Conservation (phyloP, 2,113 vertebrate species). For the Otocyon megalotis region DNA sequence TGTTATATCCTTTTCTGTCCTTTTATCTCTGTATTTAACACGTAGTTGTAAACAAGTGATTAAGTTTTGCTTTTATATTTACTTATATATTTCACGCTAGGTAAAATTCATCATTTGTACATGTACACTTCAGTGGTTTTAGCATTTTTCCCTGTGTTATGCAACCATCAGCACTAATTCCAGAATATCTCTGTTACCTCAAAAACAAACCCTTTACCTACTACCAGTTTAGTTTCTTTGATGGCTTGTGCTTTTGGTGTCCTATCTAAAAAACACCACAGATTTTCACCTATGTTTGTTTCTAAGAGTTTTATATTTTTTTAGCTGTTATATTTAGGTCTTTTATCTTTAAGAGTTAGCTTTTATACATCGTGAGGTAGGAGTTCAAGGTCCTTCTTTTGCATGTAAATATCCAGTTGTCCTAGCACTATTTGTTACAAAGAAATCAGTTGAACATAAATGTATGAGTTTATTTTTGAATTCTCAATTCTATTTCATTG, state of each 20-base stretch:
- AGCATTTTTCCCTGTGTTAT: background rate
- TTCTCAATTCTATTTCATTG: background rate
- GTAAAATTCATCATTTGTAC: constrained; percentile 10
- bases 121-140: background rate
- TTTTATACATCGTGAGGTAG: background rate
- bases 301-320: background rate
- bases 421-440: background rate
- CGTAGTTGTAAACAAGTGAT: background rate
- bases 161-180: background rate
- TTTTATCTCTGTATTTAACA: constrained; percentile 1
- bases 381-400: background rate
- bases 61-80: constrained; percentile 19
- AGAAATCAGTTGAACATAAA: background rate
- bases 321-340: background rate
- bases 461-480: background rate
- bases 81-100: background rate
- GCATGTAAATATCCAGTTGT: background rate
- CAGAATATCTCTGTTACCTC: background rate
- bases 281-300: background rate
- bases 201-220: background rate
- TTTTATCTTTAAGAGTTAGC: background rate
- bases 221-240: background rate
- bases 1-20: background rate
- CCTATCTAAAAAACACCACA: background rate
- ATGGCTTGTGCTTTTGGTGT: background rate